A percentile compares a stretch with the other conserved stretches of the same genome.
Evolutionary conservation across 2,113 vertebrate genomes (phyloP).

Genomic region (Tringa solitaria): DNA sequence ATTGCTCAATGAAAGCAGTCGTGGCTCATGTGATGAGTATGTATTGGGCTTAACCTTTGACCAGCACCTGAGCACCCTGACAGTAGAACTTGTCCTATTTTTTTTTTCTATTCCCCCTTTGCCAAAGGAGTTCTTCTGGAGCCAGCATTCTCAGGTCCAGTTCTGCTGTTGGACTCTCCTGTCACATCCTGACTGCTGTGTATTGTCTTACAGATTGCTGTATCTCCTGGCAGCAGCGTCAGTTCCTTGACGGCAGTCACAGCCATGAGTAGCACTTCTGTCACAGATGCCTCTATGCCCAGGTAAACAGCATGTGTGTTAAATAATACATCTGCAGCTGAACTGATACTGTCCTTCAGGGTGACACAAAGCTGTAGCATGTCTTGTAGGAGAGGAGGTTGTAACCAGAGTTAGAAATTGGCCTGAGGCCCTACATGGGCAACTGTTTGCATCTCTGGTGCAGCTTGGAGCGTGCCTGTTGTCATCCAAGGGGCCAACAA

Average conservation of each 20-base stretch:
- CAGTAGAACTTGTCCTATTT: not conserved
- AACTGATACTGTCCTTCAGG: not conserved
- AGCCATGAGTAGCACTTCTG: conserved; percentile 84
- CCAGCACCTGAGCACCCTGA: not conserved
- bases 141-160: not conserved
- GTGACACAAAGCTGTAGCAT: not conserved
- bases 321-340: not conserved
- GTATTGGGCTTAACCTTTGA: not conserved
- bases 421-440: not conserved
- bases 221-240: conserved; percentile 87
- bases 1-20: not conserved
- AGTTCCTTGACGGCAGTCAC: conserved; percentile 92
- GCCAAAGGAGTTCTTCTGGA: not conserved
- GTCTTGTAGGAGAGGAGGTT: not conserved
- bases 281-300: conserved; percentile 74
- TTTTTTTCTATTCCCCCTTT: not conserved
- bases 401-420: not conserved
- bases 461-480: not conserved
- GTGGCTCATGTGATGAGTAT: not conserved
- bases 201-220: conserved; percentile 75
- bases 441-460: not conserved
- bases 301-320: conserved; percentile 74
- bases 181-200: not conserved
- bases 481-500: not conserved
- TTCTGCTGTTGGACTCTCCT: not conserved